These are phyloP conservation scores for Nothura maculosa DNA, from an alignment of 2,797 vertebrate species.

Conservation along the genomic window DNA sequence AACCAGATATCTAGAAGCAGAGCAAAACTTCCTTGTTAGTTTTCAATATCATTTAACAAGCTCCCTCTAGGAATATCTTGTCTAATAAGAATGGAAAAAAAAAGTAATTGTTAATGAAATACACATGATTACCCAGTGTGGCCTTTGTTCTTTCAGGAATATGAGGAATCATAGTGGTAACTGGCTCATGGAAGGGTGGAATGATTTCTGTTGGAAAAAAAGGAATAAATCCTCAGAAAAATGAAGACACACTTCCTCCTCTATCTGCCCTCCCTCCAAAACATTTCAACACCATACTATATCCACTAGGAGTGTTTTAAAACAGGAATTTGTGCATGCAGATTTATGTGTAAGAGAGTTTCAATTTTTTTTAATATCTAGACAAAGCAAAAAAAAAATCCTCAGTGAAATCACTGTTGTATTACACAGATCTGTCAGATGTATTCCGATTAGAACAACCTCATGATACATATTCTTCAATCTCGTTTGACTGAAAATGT, in stretches of 20 bases:
- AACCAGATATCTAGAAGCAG: neutral
- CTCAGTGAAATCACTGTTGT: neutral
- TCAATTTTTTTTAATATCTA: neutral
- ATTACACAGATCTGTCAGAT: neutral
- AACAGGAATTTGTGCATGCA: neutral
- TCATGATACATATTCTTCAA: neutral
- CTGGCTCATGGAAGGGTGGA: slow-evolving; percentile 59
- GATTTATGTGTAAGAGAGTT: neutral
- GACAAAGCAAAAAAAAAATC: neutral
- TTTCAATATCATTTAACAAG: neutral
- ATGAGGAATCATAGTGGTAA: slow-evolving; percentile 70
- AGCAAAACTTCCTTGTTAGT: neutral
- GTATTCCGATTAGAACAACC: neutral
- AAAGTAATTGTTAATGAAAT: slow-evolving; percentile 10
- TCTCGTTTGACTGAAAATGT: too few species aligned
- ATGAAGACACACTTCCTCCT: neutral
- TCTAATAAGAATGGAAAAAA: slow-evolving; percentile 13
- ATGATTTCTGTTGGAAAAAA: slow-evolving; percentile 67
- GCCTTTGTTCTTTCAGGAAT: slow-evolving; percentile 71
- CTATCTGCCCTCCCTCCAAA: rapidly evolving
- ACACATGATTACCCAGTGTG: slow-evolving; percentile 76
- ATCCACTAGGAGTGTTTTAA: neutral
- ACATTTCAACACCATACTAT: neutral
- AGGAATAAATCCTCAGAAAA: neutral
- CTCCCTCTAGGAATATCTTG: neutral